Base-by-base conservation (phyloP, 2,113 vertebrate genomes). In the Notarius lentiginosus region DNA sequence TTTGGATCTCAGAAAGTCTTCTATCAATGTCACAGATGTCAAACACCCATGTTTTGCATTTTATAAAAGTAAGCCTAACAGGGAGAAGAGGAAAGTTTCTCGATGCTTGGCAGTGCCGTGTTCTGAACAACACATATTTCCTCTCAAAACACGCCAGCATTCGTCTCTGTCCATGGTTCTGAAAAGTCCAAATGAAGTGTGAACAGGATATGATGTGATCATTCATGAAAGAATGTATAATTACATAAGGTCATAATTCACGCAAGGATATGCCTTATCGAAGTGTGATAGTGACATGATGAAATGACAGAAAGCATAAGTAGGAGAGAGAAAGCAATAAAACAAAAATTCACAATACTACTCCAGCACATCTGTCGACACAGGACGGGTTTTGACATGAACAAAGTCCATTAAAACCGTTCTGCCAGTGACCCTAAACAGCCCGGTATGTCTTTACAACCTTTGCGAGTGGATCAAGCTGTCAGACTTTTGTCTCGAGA, bases 201-300 rank as follows among this genome's bases (percentile, higher is more conserved):
- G 27, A 70, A 70, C 5, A 14, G 7, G 34, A 20, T 41, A 20
- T 10, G 30, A 89, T 1, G 0, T 27, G 10, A 66, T 27, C 83
- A 82, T 89, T 89, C 72, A 88, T 84, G 82, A 86, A 86, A 66
- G n/a, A 14, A 27, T 86, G 88, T 81, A 85, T 89, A 91, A 94
- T 92, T 89, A 89, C 79, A 2, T 55, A 89, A 86, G 82, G 91
- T 90, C 81, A 89, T 90, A 91, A 92, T 91, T 61, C 89, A 86
- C 73, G 90, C 72, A 89, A 87, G 91, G 90, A 91, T 90, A 91
- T 84, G 84, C 73, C 82, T 66, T 86, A 88, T 88, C 53, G 22
- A 77, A n/a, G 89, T 88, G 92, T 91, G 83, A 93, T 94, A 76
- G 58, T 82, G 66, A n/a, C 1, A 72, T 72, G 87, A 49, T 47